These are phyloP conservation scores for Chloebia gouldiae DNA, from an alignment of 2,113 vertebrate species.

Conservation along the genomic window DNA sequence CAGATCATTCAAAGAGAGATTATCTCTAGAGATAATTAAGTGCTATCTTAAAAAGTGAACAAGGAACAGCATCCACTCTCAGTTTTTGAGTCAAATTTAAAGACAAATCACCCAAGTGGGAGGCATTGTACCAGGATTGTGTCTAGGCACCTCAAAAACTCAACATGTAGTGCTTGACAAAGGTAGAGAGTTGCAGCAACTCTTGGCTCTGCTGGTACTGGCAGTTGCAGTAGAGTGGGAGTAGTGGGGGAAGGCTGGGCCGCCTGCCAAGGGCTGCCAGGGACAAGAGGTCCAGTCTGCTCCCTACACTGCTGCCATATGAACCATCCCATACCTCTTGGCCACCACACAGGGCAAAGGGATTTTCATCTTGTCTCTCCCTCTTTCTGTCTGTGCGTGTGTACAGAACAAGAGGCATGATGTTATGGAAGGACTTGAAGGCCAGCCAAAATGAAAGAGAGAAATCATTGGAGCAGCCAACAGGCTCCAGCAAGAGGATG, in stretches of 20 bases:
- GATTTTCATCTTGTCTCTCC: background rate
- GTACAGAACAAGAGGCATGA: background rate
- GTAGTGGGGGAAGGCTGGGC: background rate
- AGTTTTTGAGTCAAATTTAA: background rate
- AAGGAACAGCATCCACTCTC: background rate
- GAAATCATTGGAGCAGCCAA: background rate
- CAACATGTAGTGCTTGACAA: background rate
- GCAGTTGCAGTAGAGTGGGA: background rate
- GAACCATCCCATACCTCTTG: background rate
- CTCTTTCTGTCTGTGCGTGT: background rate
- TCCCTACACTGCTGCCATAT: fast-evolving
- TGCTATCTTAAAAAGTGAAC: background rate
- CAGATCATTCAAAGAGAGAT: background rate
- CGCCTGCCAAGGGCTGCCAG: fast-evolving
- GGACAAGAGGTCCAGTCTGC: fast-evolving
- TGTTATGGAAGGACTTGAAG: background rate
- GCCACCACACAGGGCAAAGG: fast-evolving
- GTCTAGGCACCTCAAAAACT: background rate
- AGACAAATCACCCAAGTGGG: background rate
- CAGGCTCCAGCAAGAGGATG: background rate
- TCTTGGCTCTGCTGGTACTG: background rate
- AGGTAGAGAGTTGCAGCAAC: background rate
- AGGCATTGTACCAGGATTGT: background rate
- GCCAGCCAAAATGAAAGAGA: background rate
- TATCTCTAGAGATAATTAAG: background rate